These are phyloP conservation scores for Eubasilissa splendida DNA, from an alignment of 2,888 invertebrate genomes.

Conservation along the genomic window DNA sequence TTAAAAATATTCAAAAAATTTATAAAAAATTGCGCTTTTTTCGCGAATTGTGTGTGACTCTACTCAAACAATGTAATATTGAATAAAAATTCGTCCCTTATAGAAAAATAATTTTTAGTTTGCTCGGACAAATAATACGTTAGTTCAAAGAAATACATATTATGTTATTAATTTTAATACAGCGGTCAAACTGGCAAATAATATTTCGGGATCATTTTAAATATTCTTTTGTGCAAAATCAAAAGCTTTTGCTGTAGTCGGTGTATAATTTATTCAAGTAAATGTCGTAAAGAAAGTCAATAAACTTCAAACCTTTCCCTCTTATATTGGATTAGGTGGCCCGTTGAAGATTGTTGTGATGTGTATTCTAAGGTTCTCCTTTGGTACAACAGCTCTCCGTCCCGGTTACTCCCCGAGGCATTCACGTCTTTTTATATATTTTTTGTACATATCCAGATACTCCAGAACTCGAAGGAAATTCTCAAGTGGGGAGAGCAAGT, in stretches of 20 bases:
- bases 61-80: no score
- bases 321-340: background rate
- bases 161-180: background rate
- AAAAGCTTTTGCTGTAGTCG: background rate
- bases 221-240: constrained; percentile 14
- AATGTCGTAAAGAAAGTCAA: constrained; percentile 10
- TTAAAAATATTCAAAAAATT: no score
- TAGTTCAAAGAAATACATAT: no score
- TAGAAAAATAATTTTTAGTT: no score
- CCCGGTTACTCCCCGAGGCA: background rate
- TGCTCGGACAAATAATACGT: no score
- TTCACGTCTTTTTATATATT: background rate
- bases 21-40: no score
- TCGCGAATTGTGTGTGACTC: no score
- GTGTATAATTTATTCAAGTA: constrained; percentile 24
- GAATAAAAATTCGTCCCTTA: no score
- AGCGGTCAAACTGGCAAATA: background rate
- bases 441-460: constrained; percentile 15
- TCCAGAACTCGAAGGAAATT: background rate
- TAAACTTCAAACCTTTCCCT: constrained; percentile 5
- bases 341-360: constrained; percentile 10
- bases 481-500: constrained; percentile 1
- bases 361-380: constrained; percentile 14
- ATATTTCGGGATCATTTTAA: constrained; percentile 8
- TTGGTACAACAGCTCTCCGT: constrained; percentile 13